phyloP scores from a whole-genome alignment of 2,888 invertebrate genomes.

The Callimorpha dominula region DNA sequence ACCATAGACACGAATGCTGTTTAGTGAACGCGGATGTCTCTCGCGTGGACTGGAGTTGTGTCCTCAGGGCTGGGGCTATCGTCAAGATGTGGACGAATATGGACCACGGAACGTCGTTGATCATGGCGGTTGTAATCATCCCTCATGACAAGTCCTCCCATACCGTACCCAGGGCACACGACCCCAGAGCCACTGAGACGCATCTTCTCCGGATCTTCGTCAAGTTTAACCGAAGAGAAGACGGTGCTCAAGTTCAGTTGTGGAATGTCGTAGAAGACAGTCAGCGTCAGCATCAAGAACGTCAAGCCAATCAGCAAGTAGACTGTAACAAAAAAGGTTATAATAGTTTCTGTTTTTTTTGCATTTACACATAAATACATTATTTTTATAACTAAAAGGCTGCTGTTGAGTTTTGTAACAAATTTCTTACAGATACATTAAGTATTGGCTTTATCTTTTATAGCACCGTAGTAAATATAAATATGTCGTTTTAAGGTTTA shows the following conservation, averaged over 20 bases:
- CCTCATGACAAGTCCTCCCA: constrained; percentile 80
- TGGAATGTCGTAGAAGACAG: constrained; percentile 95
- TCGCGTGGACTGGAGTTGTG: constrained; percentile 87
- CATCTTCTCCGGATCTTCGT: constrained; percentile 89
- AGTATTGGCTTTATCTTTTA: no score
- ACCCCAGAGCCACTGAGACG: constrained; percentile 87
- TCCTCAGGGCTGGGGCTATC: constrained; percentile 91
- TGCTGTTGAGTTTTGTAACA: no score
- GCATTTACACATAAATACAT: no score
- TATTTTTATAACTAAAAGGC: no score
- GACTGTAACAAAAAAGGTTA: constrained; percentile 79
- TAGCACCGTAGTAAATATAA: no score
- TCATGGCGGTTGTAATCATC: constrained; percentile 83
- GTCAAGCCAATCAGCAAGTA: constrained; percentile 93
- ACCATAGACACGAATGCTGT: constrained; percentile 23
- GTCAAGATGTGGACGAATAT: constrained; percentile 88
- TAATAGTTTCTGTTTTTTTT: no score
- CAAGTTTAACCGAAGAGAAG: constrained; percentile 89
- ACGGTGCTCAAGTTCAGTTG: constrained; percentile 94
- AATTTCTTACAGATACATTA: no score
- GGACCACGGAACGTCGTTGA: constrained; percentile 88
- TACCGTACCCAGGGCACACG: constrained; percentile 80
- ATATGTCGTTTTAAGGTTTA: no score
- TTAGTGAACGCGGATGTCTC: constrained; percentile 86
- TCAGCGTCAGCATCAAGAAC: constrained; percentile 93